Evolutionary conservation across 2,888 invertebrate genomes (phyloP).

Genomic region (Antheraea assamensis): DNA sequence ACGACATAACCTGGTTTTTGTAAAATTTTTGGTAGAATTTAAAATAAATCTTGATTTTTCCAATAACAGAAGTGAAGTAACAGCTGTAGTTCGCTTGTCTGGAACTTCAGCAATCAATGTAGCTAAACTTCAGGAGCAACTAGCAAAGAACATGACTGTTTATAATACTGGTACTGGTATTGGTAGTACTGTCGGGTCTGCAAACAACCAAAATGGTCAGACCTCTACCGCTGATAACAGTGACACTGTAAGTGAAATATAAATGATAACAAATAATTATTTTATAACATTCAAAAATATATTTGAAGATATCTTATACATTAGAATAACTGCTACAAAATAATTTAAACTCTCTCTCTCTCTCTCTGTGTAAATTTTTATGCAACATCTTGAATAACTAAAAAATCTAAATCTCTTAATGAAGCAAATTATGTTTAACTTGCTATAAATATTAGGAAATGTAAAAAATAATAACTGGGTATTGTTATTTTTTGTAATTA

Average conservation of each 20-base stretch:
- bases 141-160: conserved; percentile 73
- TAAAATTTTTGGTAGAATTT: not conserved
- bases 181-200: conserved; percentile 40
- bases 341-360: too few relatives aligned
- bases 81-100: conserved; percentile 86
- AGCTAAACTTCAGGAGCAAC: conserved; percentile 86
- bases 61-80: conserved; percentile 85
- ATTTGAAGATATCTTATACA: too few relatives aligned
- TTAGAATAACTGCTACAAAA: too few relatives aligned
- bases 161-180: conserved; percentile 60
- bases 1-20: too few relatives aligned
- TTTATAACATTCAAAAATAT: too few relatives aligned
- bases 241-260: conserved; percentile 59
- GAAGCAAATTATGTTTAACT: too few relatives aligned
- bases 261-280: not conserved
- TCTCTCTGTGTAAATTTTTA: too few relatives aligned
- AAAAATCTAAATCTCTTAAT: too few relatives aligned
- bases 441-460: not conserved
- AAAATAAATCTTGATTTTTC: conserved; percentile 20
- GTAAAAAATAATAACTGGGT: not conserved
- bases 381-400: too few relatives aligned
- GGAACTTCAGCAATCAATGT: conserved; percentile 87
- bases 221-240: conserved; percentile 51
- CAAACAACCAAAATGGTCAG: conserved; percentile 39
- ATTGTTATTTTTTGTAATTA: not conserved